These are phyloP conservation scores for Ceratina japonica DNA, from an alignment of 1,140 invertebrate genomes.

Conservation along the genomic window DNA sequence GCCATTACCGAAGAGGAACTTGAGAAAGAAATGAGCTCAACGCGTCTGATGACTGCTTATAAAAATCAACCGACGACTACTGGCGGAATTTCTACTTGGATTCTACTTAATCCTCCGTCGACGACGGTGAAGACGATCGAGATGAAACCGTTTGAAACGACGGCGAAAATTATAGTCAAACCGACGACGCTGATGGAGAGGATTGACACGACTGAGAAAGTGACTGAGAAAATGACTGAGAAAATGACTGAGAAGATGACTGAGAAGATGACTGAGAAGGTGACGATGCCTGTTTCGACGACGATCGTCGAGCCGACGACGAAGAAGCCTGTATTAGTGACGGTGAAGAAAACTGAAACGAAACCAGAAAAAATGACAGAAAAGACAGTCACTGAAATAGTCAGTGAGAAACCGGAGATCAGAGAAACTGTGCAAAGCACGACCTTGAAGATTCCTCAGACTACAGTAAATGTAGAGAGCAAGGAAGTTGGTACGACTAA, in stretches of 20 bases:
- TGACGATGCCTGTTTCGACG: constrained; percentile 19
- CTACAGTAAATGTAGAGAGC: not conserved
- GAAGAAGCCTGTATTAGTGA: constrained; percentile 40
- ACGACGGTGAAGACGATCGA: constrained; percentile 72
- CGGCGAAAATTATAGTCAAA: constrained; percentile 53
- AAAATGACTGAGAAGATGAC: constrained; percentile 32
- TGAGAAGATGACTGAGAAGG: constrained; percentile 36
- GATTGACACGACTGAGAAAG: constrained; percentile 30
- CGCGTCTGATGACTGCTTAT: constrained; percentile 63
- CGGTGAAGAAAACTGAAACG: constrained; percentile 66
- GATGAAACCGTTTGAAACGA: constrained; percentile 45
- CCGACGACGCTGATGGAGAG: constrained; percentile 55
- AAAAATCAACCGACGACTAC: constrained; percentile 82
- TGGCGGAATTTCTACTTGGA: constrained; percentile 87
- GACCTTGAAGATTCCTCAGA: constrained; percentile 29
- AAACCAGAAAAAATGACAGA: constrained; percentile 45
- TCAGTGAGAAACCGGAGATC: constrained; percentile 15
- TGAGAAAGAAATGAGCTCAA: constrained; percentile 70
- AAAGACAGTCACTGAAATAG: too few relatives aligned
- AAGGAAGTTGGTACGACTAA: constrained; percentile 55
- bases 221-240: constrained; percentile 41
- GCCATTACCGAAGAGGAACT: constrained; percentile 77
- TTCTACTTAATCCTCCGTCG: constrained; percentile 83
- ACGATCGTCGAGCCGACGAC: constrained; percentile 40
- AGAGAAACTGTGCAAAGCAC: constrained; percentile 20